phyloP scores from a whole-genome alignment of 35 echinoderm and acorn worm genomes.

The Lytechinus pictus region DNA sequence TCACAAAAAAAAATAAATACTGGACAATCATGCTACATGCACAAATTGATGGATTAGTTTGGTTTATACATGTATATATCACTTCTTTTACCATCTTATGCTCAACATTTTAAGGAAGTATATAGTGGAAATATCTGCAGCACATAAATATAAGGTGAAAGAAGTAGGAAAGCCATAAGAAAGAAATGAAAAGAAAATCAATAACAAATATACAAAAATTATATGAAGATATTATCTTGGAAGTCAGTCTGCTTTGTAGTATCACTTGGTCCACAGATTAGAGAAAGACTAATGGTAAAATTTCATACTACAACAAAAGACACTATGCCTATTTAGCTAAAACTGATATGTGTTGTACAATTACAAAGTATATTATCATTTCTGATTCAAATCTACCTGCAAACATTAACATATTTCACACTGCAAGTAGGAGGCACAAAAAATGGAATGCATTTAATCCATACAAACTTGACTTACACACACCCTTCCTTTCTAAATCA shows the following conservation, averaged over 20 bases:
- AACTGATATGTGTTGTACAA: background rate
- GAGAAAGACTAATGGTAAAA: background rate
- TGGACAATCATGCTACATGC: no score
- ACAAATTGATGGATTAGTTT: no score
- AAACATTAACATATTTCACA: background rate
- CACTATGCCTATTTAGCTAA: background rate
- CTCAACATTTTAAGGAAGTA: background rate
- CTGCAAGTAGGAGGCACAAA: background rate
- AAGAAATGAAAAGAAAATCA: background rate
- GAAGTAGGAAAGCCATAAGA: background rate
- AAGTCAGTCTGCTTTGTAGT: background rate
- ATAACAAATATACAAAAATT: background rate
- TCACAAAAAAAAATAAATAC: background rate
- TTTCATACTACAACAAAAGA: background rate
- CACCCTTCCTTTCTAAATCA: background rate
- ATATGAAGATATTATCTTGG: background rate
- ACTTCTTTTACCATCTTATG: no score
- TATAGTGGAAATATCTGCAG: background rate
- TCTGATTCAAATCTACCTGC: background rate
- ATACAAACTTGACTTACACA: background rate
- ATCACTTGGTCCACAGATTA: background rate
- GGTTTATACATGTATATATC: no score
- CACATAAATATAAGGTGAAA: background rate
- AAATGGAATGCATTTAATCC: conserved; percentile 1
- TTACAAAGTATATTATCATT: background rate